Evolutionary conservation across 1,140 invertebrate genomes (phyloP).

Genomic region (Akabosia matsudoensis): DNA sequence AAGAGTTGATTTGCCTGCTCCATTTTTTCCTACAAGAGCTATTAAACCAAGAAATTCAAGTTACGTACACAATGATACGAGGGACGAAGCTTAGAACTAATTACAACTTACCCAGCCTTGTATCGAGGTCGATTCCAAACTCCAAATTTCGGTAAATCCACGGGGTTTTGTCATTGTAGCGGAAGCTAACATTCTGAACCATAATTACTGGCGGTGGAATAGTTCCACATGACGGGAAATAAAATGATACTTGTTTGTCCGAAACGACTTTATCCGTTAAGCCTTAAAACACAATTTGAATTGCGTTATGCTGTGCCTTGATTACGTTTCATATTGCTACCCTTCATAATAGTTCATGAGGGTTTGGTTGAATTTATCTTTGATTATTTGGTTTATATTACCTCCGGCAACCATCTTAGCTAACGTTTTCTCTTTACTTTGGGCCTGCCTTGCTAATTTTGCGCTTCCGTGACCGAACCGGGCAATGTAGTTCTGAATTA

Average conservation of each 20-base stretch:
- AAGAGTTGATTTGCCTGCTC: constrained; percentile 52
- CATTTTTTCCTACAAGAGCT: constrained; percentile 1
- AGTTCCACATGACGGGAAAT: constrained; percentile 93
- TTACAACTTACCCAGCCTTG: constrained; percentile 66
- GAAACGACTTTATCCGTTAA: constrained; percentile 82
- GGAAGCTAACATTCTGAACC: constrained; percentile 96
- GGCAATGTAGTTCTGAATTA: constrained; percentile 88
- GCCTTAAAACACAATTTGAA: background rate
- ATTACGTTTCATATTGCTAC: no score
- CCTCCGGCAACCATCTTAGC: constrained; percentile 99
- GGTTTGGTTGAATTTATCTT: no score
- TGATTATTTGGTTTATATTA: background rate
- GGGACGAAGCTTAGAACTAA: background rate
- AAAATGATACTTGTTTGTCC: constrained; percentile 90
- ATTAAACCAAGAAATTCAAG: background rate
- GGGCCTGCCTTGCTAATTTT: constrained; percentile 95
- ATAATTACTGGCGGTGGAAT: constrained; percentile 99
- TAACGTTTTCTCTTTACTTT: constrained; percentile 98
- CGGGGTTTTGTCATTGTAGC: constrained; percentile 80
- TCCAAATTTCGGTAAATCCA: constrained; percentile 97
- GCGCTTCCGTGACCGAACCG: constrained; percentile 98
- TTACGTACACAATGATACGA: constrained; percentile 63
- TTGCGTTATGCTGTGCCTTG: no score
- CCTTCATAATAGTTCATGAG: no score
- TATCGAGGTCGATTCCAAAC: constrained; percentile 98